Percentiles rank a stretch among this genome's conserved stretches.
phyloP scores from a whole-genome alignment of 2,797 vertebrate species.

The Neosilurus hyrtlii region DNA sequence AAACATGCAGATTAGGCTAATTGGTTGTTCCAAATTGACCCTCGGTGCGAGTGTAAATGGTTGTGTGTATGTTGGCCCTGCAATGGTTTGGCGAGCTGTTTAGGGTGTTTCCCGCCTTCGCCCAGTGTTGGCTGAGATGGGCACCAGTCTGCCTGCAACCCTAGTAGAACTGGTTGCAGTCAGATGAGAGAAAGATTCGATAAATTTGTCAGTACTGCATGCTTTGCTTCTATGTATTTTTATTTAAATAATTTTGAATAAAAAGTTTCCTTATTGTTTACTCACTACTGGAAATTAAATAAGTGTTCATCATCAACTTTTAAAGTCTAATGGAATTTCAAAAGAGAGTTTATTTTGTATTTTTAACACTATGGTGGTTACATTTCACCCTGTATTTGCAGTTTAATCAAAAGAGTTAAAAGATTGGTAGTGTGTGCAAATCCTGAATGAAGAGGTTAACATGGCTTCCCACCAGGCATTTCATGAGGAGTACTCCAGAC shows the following conservation, averaged over 20 bases:
- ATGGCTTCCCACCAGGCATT: slow-evolving; percentile 77
- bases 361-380: background rate
- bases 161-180: no score
- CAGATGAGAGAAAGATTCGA: no score
- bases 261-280: background rate
- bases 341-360: background rate
- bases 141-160: no score
- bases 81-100: no score
- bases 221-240: background rate
- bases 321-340: background rate
- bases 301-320: background rate
- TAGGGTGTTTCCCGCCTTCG: no score
- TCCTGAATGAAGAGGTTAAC: background rate
- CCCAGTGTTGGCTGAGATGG: no score
- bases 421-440: background rate
- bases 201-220: no score
- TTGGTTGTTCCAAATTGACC: no score
- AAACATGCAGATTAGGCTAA: no score
- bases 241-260: background rate
- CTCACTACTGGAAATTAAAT: background rate
- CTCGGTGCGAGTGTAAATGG: no score
- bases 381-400: background rate
- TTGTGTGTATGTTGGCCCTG: no score
- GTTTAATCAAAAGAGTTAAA: background rate
- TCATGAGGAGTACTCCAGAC: slow-evolving; percentile 88